Conservation (phyloP, 2,113 vertebrate species). For the Chaenogobius annularis region DNA sequence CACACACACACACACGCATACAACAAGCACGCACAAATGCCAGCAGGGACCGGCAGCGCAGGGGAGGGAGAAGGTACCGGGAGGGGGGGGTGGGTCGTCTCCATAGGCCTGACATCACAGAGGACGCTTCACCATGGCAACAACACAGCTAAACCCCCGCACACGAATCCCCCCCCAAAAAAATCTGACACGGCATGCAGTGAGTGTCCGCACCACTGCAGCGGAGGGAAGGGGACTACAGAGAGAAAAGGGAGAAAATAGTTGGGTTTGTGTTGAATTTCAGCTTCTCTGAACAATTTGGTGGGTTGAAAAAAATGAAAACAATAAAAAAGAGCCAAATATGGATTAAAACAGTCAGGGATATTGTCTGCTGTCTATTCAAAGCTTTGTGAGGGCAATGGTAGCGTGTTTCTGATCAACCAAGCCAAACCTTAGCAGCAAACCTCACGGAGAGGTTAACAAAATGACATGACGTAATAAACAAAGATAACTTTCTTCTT, state of each 20-base stretch:
- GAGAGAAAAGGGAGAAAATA: not conserved
- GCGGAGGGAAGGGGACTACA: slow-evolving; percentile 1
- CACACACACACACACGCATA: slow-evolving; percentile 13
- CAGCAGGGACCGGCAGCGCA: slow-evolving; percentile 12
- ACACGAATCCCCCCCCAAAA: slow-evolving; percentile 46
- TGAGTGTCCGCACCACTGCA: slow-evolving; percentile 51
- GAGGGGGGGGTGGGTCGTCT: slow-evolving; percentile 50
- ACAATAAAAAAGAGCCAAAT: not conserved
- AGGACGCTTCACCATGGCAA: slow-evolving; percentile 69
- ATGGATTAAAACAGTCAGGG: not conserved
- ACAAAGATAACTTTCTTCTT: not conserved
- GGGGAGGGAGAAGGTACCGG: no score
- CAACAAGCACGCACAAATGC: slow-evolving; percentile 20
- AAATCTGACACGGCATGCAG: slow-evolving; percentile 64
- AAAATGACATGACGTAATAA: not conserved
- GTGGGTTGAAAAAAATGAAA: not conserved
- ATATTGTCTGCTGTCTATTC: not conserved
- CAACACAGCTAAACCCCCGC: slow-evolving; percentile 51
- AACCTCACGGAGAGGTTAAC: not conserved
- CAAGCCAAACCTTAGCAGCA: not conserved
- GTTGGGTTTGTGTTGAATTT: not conserved
- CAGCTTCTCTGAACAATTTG: not conserved
- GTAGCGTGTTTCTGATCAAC: not conserved
- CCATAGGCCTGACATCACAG: slow-evolving; percentile 59
- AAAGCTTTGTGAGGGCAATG: no score